Conservation (phyloP, 2,797 vertebrate species). For the Numenius phaeopus region DNA sequence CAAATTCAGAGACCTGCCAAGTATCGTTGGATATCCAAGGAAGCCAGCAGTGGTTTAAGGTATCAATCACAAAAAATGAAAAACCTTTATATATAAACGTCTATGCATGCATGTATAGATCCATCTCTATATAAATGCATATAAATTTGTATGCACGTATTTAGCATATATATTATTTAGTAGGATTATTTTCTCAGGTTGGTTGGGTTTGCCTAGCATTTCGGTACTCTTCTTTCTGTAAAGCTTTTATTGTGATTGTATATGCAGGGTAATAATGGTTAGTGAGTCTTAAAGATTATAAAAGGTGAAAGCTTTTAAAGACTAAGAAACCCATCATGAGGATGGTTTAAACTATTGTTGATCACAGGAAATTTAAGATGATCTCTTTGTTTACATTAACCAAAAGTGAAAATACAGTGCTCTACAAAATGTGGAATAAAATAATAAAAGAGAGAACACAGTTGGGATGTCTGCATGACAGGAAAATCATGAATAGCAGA, state of each 20-base stretch:
- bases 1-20: neutral
- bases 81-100: neutral
- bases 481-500: conserved; percentile 19
- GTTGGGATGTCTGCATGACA: neutral
- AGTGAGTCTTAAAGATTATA: conserved; percentile 2
- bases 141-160: neutral
- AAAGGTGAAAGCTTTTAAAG: conserved; percentile 40
- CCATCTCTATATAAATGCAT: neutral
- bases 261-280: neutral
- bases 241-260: neutral
- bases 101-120: neutral
- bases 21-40: neutral
- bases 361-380: neutral
- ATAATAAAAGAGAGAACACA: neutral
- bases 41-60: neutral
- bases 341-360: conserved; percentile 4
- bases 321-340: neutral
- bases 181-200: neutral
- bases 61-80: neutral
- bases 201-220: neutral
- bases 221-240: neutral
- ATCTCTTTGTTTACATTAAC: conserved; percentile 8
- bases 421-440: neutral
- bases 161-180: neutral
- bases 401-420: neutral